Conservation (phyloP, 2,888 invertebrate genomes). For the Plebejus argus region DNA sequence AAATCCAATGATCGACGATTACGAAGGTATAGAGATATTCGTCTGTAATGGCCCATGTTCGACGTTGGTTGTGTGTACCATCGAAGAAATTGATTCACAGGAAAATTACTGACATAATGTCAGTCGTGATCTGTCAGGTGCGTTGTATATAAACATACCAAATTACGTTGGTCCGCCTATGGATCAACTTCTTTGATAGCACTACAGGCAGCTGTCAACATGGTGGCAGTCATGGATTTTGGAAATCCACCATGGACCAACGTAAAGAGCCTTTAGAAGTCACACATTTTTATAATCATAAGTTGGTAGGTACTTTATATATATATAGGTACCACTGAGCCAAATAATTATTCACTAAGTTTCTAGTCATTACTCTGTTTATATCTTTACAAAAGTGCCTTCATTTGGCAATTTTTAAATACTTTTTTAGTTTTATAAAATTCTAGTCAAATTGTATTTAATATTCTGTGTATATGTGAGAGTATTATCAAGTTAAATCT, state of each 20-base stretch:
- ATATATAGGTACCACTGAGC: not conserved
- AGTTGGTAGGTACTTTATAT: no score
- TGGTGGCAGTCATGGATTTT: no score
- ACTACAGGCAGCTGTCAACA: no score
- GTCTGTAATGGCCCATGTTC: not conserved
- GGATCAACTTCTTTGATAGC: no score
- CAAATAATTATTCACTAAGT: not conserved
- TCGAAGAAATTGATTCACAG: no score
- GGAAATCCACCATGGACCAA: no score
- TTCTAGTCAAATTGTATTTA: conserved; percentile 6
- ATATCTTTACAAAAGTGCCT: not conserved
- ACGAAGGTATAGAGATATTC: not conserved
- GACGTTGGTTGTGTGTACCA: no score
- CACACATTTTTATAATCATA: no score
- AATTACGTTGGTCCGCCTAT: no score
- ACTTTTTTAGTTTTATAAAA: not conserved
- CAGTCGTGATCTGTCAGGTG: no score
- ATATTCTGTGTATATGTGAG: not conserved
- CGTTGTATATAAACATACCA: no score
- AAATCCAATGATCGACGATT: not conserved
- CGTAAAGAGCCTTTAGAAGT: not conserved
- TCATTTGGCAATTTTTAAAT: not conserved
- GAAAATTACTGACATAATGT: no score
- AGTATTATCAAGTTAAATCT: not conserved
- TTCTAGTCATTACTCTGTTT: not conserved